These are phyloP conservation scores for Zaprionus obscuricornis DNA, from an alignment of 2,888 invertebrate species.

Conservation along the genomic window DNA sequence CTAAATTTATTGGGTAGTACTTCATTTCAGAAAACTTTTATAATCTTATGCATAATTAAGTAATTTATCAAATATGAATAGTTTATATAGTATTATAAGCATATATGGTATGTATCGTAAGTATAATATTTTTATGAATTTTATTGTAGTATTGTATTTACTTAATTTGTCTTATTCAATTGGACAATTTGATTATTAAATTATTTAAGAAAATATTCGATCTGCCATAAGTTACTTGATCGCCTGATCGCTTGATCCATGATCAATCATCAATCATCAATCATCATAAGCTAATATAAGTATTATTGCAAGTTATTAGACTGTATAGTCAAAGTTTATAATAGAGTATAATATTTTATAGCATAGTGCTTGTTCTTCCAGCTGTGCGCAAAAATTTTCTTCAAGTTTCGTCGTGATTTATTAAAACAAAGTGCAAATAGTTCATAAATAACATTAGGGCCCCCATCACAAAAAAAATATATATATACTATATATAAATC, in stretches of 20 bases:
- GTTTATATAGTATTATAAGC: slow-evolving; percentile 56
- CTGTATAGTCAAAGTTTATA: slow-evolving; percentile 11
- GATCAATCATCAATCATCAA: slow-evolving; percentile 54
- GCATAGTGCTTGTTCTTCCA: slow-evolving; percentile 32
- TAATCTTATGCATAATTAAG: slow-evolving; percentile 68
- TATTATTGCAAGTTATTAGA: slow-evolving; percentile 50
- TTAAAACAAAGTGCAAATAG: slow-evolving; percentile 69
- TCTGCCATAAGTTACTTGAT: slow-evolving; percentile 31
- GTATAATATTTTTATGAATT: slow-evolving; percentile 21
- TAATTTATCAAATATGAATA: slow-evolving; percentile 48
- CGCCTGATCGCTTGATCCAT: slow-evolving; percentile 68
- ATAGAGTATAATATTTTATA: slow-evolving; percentile 9
- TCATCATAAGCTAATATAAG: slow-evolving; percentile 36
- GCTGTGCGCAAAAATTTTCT: slow-evolving; percentile 35
- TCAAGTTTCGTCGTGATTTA: slow-evolving; percentile 28
- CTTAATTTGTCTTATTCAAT: slow-evolving; percentile 30
- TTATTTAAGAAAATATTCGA: slow-evolving; percentile 54
- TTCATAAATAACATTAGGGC: slow-evolving; percentile 61
- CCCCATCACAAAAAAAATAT: slow-evolving; percentile 7
- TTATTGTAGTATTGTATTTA: slow-evolving; percentile 11
- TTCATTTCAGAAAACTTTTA: slow-evolving; percentile 73
- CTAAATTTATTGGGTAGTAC: slow-evolving; percentile 86
- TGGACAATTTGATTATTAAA: slow-evolving; percentile 45
- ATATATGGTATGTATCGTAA: slow-evolving; percentile 52
- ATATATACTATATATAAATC: not conserved